Evolutionary conservation across 2,797 vertebrate species (phyloP), one percentile per base, ranked within the genome.

Genomic region (Moxostoma hubbsi): DNA sequence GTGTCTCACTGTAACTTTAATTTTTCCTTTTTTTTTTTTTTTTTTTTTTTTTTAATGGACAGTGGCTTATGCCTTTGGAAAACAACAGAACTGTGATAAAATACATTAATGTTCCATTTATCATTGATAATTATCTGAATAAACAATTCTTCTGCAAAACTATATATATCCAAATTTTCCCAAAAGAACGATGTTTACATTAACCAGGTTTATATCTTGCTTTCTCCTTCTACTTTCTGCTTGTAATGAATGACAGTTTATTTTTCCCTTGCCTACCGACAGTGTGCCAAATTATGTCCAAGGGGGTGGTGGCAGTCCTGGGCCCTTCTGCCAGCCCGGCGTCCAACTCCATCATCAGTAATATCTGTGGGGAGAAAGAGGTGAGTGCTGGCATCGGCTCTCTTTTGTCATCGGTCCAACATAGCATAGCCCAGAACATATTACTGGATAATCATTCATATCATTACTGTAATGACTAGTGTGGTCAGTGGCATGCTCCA

Each of bases 251-350:
- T 83, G 36, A 81, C 65, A 59, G 66, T 65, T 80, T 51, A 55
- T 78, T 67, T 86, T 73, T 70, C 15, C 75, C 63, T 74, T 84
- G 49, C 10, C 62, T 75, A 68, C 68, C 77, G 45, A 85, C 92
- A 99, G 98, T 98, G 96, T 99, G 98, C 93, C 98, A 99, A 91
- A 99, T 99, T 84, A 96, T 99, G 89, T 97, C 96, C 46, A 99
- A 99, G 90, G 98, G 97, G 0, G 97, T 99, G 77, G 97, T 99
- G 7, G 97, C 96, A 0, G 97, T 99, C 87, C 92, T 99, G 50
- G 98, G 98, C 16, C 98, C 98, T 5, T 98, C 97, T 7, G 96
- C 96, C 84, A 99, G 98, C 85, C 98, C 98, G 0, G 97, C 98
- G 78, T 99, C 97, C 75, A 98, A 97, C 91, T 99, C 97, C 66